Conservation (phyloP, 2,113 vertebrate species). For the Marmota monax region DNA sequence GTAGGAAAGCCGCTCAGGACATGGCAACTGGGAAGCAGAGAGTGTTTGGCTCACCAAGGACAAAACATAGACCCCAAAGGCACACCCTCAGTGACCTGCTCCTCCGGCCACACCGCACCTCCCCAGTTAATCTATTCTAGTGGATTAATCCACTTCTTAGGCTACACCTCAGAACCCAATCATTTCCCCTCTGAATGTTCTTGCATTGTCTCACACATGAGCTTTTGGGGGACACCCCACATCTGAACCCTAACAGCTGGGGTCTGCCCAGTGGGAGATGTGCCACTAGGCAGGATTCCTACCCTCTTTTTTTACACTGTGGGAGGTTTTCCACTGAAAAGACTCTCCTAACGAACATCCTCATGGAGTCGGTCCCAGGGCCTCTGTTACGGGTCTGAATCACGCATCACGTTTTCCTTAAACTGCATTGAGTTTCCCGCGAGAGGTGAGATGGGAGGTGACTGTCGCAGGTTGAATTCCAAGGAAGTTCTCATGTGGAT, state of each 20-base stretch:
- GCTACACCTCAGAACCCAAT: too few relatives aligned
- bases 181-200: too few relatives aligned
- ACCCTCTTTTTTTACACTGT: background rate
- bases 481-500: background rate
- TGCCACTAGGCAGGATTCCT: background rate
- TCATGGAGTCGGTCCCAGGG: slow-evolving; percentile 7
- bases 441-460: slow-evolving; percentile 15
- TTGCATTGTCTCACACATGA: too few relatives aligned
- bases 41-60: too few relatives aligned
- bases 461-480: background rate
- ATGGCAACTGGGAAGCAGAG: too few relatives aligned
- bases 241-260: background rate
- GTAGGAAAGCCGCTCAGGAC: too few relatives aligned
- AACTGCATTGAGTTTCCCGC: slow-evolving; percentile 36
- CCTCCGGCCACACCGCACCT: too few relatives aligned
- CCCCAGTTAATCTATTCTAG: too few relatives aligned
- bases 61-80: too few relatives aligned
- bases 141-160: too few relatives aligned
- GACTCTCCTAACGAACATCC: background rate
- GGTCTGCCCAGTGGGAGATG: background rate
- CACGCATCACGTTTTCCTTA: slow-evolving; percentile 50
- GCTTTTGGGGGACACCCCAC: too few relatives aligned
- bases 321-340: background rate
- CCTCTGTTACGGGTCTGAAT: background rate
- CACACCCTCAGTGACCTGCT: too few relatives aligned